Conservation (phyloP, 2,888 invertebrate species). For the Volucella inflata region DNA sequence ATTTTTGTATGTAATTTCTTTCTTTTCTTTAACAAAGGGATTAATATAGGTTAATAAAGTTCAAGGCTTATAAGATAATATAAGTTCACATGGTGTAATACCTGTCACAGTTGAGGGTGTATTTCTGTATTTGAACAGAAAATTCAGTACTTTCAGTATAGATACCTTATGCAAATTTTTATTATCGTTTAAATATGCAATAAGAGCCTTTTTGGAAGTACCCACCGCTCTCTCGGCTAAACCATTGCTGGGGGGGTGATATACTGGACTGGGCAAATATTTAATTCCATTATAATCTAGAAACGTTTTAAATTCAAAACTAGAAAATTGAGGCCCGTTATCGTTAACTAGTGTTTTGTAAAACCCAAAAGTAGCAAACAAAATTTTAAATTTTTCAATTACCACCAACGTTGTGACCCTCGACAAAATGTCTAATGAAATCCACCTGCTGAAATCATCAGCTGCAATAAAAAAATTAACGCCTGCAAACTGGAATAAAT, state of each 20-base stretch:
- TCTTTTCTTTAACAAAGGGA: neutral
- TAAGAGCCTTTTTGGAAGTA: neutral
- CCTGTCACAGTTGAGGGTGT: too few relatives aligned
- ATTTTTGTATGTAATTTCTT: neutral
- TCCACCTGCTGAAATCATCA: constrained; percentile 60
- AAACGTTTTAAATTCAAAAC: constrained; percentile 54
- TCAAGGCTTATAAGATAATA: too few relatives aligned
- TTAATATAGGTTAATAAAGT: too few relatives aligned
- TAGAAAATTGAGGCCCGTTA: constrained; percentile 58
- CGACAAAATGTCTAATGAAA: constrained; percentile 39
- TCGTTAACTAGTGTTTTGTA: constrained; percentile 41
- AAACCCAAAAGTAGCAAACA: too few relatives aligned
- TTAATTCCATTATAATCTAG: constrained; percentile 51
- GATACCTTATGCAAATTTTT: neutral
- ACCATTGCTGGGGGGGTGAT: constrained; percentile 50
- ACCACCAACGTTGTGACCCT: constrained; percentile 45
- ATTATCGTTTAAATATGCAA: neutral
- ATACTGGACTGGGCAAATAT: constrained; percentile 50
- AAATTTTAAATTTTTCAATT: too few relatives aligned
- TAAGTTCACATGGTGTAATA: too few relatives aligned
- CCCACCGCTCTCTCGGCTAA: too few relatives aligned
- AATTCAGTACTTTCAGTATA: too few relatives aligned
- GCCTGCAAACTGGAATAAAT: too few relatives aligned
- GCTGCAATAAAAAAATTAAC: constrained; percentile 28
- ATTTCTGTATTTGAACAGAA: too few relatives aligned